Percentiles rank a stretch among this genome's conserved stretches.
Conservation (phyloP, 2,888 invertebrate species). For the Holacanthella duospinosa region DNA sequence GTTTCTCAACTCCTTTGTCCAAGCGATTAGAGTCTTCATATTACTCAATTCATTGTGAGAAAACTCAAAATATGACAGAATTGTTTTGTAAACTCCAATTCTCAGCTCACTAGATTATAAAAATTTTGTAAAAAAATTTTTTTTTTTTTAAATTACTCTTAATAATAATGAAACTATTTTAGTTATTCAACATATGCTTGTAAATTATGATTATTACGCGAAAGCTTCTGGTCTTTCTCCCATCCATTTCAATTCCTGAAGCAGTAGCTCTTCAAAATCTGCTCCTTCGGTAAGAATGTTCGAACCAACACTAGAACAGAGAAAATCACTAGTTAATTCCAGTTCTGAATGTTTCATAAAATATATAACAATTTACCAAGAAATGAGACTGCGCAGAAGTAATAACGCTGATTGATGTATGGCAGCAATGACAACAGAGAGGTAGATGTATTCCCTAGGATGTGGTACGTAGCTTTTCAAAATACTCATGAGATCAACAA, state of each 20-base stretch:
- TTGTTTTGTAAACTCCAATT: neutral
- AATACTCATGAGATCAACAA: conserved; percentile 20
- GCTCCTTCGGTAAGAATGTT: conserved; percentile 19
- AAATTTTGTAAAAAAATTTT: too few relatives aligned
- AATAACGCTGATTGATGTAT: conserved; percentile 18
- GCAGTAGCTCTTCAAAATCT: conserved; percentile 18
- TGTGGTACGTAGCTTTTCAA: conserved; percentile 7
- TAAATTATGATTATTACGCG: conserved; percentile 13
- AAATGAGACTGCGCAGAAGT: conserved; percentile 16
- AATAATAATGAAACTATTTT: too few relatives aligned
- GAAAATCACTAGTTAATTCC: too few relatives aligned
- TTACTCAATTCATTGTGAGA: neutral
- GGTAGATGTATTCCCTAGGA: conserved; percentile 22
- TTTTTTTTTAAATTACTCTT: too few relatives aligned
- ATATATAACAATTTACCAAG: conserved; percentile 21
- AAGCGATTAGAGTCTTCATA: neutral
- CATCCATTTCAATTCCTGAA: conserved; percentile 25
- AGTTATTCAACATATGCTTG: too few relatives aligned
- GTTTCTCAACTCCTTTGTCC: neutral
- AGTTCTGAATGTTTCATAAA: neutral
- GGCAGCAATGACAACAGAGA: conserved; percentile 20
- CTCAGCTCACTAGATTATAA: neutral
- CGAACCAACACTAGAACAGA: conserved; percentile 22
- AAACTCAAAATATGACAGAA: neutral
- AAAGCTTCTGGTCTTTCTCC: conserved; percentile 13